These are phyloP conservation scores for Apostichopus parvimensis DNA, from an alignment of 35 echinoderm and acorn worm species.

Conservation along the genomic window DNA sequence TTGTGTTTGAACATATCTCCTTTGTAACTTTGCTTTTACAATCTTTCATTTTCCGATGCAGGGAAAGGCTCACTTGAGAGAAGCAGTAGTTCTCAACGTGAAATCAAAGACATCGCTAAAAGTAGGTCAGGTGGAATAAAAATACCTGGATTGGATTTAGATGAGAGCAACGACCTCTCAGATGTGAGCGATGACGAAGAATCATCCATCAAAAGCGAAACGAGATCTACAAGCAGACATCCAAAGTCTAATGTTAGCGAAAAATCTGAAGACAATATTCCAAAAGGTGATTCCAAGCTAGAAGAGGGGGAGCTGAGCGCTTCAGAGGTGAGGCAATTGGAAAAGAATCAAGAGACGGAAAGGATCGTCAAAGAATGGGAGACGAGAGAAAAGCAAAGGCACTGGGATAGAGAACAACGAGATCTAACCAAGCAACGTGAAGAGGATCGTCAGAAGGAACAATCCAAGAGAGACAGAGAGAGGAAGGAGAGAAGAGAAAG, in stretches of 20 bases:
- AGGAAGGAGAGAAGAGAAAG: neutral
- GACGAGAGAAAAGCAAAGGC: neutral
- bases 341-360: slow-evolving; percentile 25
- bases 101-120: neutral
- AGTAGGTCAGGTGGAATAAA: neutral
- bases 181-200: slow-evolving; percentile 22
- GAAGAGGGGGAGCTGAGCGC: slow-evolving; percentile 28
- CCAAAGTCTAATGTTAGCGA: neutral
- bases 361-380: slow-evolving; percentile 12
- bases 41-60: too few relatives aligned
- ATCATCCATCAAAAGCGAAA: neutral
- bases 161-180: neutral
- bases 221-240: neutral
- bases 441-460: neutral
- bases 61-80: neutral
- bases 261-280: neutral
- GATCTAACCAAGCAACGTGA: neutral
- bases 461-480: neutral
- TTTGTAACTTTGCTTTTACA: too few relatives aligned
- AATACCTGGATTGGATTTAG: slow-evolving; percentile 32
- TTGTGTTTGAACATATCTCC: too few relatives aligned
- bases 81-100: neutral
- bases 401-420: neutral
- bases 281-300: neutral
- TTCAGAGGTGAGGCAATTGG: neutral